Evolutionary conservation across 2,113 vertebrate genomes (phyloP).

Genomic region (Saguinus midas): DNA sequence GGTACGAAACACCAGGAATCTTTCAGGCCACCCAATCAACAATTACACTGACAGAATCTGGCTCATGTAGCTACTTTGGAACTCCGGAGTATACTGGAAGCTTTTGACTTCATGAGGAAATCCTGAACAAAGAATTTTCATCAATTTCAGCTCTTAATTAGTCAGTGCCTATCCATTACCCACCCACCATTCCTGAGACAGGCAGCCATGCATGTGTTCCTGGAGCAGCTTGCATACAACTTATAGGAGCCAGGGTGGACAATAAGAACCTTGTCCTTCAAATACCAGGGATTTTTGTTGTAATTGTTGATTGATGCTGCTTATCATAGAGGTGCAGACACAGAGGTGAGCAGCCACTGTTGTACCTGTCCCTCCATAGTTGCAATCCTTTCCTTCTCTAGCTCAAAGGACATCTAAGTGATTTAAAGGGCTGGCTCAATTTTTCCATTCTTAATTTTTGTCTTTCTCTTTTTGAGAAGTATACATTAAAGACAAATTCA

Average conservation of each 20-base stretch:
- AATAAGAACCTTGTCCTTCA: neutral
- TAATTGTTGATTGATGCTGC: neutral
- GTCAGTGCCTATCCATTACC: neutral
- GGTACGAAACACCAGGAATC: neutral
- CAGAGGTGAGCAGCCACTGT: neutral
- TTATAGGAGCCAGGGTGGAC: neutral
- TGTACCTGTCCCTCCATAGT: neutral
- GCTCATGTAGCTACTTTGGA: neutral
- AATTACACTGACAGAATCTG: neutral
- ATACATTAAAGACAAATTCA: neutral
- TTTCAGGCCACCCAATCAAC: neutral
- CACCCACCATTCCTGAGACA: neutral
- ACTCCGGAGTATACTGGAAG: neutral
- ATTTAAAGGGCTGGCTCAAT: neutral
- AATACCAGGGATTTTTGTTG: neutral
- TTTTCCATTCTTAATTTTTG: neutral
- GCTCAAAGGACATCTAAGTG: too few relatives aligned
- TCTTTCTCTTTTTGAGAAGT: neutral
- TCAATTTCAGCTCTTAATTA: neutral
- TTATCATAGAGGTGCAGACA: neutral
- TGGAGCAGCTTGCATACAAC: neutral
- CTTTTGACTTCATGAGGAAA: neutral
- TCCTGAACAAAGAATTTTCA: neutral
- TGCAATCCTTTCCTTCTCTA: neutral
- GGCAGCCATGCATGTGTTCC: neutral